Evolutionary conservation across 2,888 invertebrate species (phyloP), one percentile per base, ranked within the genome.

Genomic region (Xanthorhoe designata): DNA sequence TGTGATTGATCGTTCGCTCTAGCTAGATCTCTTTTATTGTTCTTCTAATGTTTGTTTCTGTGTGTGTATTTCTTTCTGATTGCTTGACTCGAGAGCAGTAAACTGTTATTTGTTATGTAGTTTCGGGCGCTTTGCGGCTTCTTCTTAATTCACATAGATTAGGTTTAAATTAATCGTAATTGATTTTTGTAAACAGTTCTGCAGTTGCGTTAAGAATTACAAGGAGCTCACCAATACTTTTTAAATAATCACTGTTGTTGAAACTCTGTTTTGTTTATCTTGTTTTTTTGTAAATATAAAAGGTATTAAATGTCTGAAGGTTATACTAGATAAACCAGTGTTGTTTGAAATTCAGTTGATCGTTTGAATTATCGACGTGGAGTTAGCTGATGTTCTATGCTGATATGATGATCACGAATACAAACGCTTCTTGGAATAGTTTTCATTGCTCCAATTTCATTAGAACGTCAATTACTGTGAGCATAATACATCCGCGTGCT

Each of bases 111-210:
- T 77, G 79, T 81, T 82, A 79, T 79, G 70, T 73, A 56, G 73
- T 78, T 66, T 62, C 64, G 68, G 70, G 70, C 73, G 64, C 64
- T 64, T 64, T 50, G 63, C 63, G 73, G 73, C 70, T 73, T 73
- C 74, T 78, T 77, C 74, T 80, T 82, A 75, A 77, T 75, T 69
- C 73, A 75, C 79, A 73, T 82, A 84, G 81, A 69, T n/a, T 71
- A 64, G 64, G 58, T 69, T 73, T 69, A 78, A 85, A 84, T 83
- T 73, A 82, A 82, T 74, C 75, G 80, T 83, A 83, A 88, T 86
- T 85, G 80, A 72, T 70, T 66, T 50, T 70, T 71, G 76, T 78
- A 73, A 76, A 77, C 75, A 73, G 56, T 45, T 54, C 15, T 19
- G 10, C 42, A 47, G 19, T 8, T 15, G 47, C 17, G n/a, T 42